Base-by-base conservation (phyloP, 1,140 invertebrate species). In the Oryctes rhinoceros region DNA sequence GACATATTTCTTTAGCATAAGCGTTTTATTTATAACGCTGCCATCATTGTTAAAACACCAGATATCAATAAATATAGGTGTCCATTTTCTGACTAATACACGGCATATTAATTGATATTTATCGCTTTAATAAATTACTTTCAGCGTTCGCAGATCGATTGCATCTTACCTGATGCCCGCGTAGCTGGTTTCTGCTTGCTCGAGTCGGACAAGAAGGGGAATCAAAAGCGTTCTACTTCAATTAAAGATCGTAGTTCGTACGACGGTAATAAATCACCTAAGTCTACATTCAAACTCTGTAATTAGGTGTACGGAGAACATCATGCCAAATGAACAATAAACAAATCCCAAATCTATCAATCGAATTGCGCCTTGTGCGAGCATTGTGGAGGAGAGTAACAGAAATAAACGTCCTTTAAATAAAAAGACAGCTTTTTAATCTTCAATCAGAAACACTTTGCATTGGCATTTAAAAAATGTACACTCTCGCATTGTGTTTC, bases 381-480 rank as follows among this genome's bases (percentile, higher is more conserved):
- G 7, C 9, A 10, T n/a, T 10, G 10, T 35, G 20, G 18, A 6
- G 35, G 20, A 24, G 13, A 59, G 53, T 59, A 59, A 59, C 35
- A 37, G 65, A 71, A 71, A 71, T 37, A 35, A 71, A 37, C 65
- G 65, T 71, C 80, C 78, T 78, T 67, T 79, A 78, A 81, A 81
- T 59, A 79, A 79, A 67, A 71, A 71, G 65, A 71, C 65, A 71
- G 65, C 78, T 78, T 82, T 80, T 82, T 82, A 82, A 82, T 82
- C 81, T 80, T 59, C 80, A 79, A 83, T 82, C 83, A 81, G 79
- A 81, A 82, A 83, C 82, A 83, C 82, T 83, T 83, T 82, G 78
- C 82, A 81, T 83, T 77, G 83, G 84, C 77, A 84, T 83, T 82
- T 80, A 59, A 82, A 84, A 83, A 83, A 84, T 84, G 83, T 81